Base-by-base conservation (phyloP, 2,888 invertebrate species). In the Ophraella communa region DNA sequence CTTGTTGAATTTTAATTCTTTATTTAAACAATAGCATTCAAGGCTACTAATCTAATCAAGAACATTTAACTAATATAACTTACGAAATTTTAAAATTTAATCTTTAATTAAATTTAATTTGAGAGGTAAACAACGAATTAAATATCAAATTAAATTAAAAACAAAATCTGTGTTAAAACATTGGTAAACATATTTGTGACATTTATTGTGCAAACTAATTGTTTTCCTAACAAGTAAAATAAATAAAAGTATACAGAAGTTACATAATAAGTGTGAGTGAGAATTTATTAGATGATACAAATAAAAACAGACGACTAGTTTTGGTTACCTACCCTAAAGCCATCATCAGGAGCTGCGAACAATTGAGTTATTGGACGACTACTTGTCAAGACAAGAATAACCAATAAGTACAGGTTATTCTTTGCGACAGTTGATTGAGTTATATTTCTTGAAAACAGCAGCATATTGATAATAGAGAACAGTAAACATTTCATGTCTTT, bases 1-100 rank as follows among this genome's bases (percentile, higher is more conserved):
- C 55, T 30, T 45, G 47, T 56, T 62, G 33, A 45, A 49, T 62
- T 39, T 49, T 35, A 39, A 56, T 45, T 62, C n/a, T n/a, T 42
- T 49, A 39, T 55, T 56, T 56, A 51, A 51, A 51, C 49, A 51
- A 51, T 14, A 51, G 14, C 27, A 56, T 62, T 51, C 62, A 62
- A 62, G 62, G 62, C 42, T 56, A 20, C 8, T 44, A 3, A 53
- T 35, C 21, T 23, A 51, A 39, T 14, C 39, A 17, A 39, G 39
- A 39, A 39, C 4, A 17, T 17, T 5, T 7, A 39, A 3, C 17
- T 35, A 35, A n/a, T 14, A 35, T 33, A n/a, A n/a, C 24, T 24
- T 10, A 30, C 2, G 2, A 30, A 30, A 7, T 2, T 10, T 10
- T 14, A 14, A 17, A n/a, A 11, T 11, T 11, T 35, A n/a, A 35